Percentiles rank a stretch among this genome's conserved stretches.
Conservation (phyloP, 2,888 invertebrate species). For the Crematogaster levior region DNA sequence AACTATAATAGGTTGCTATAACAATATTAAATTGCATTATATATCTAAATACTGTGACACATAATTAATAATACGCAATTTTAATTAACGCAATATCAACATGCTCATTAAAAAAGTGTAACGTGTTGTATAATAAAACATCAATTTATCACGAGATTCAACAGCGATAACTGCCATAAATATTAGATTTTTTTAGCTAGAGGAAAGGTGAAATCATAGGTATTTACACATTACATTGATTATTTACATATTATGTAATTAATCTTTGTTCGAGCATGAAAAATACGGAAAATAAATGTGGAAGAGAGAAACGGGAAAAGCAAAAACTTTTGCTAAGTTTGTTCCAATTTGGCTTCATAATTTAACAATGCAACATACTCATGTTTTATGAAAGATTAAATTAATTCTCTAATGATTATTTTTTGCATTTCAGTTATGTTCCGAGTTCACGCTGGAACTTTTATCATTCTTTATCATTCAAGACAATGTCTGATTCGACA, state of each 20-base stretch:
- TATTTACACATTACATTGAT: neutral
- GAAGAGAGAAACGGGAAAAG: neutral
- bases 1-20: neutral
- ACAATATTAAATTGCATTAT: neutral
- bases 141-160: conserved; percentile 14
- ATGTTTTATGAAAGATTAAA: neutral
- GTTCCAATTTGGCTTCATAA: neutral
- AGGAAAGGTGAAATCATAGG: neutral
- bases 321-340: neutral
- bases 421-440: neutral
- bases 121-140: neutral
- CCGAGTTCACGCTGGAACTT: neutral
- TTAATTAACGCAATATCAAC: neutral
- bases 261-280: neutral
- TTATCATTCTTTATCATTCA: neutral
- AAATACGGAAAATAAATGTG: neutral
- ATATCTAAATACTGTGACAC: neutral
- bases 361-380: conserved; percentile 1
- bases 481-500: neutral
- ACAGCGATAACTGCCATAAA: conserved; percentile 6
- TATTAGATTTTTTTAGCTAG: conserved; percentile 4
- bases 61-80: conserved; percentile 32
- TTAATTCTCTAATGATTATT: neutral
- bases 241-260: too few relatives aligned
- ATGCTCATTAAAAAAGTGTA: conserved; percentile 7